Percentiles rank a stretch among this genome's conserved stretches.
Evolutionary conservation across 2,797 vertebrate genomes (phyloP).

Genomic region (Syngnathus acus): DNA sequence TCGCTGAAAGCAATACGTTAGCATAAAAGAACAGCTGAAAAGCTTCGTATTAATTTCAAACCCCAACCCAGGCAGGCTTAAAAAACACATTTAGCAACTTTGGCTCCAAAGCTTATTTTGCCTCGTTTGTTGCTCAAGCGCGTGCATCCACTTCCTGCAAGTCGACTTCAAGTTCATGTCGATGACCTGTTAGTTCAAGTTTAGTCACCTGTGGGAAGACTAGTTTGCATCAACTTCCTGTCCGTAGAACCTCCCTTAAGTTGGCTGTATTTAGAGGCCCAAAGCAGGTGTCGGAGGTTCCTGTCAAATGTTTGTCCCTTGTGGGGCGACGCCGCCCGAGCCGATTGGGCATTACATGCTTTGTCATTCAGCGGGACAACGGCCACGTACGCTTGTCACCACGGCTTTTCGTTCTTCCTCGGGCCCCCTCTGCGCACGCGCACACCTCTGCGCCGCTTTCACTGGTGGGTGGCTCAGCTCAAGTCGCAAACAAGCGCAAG

Average conservation of each 20-base stretch:
- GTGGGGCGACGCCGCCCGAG: constrained; percentile 45
- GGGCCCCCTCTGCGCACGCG: constrained; percentile 31
- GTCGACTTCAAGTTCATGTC: neutral
- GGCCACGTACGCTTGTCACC: constrained; percentile 49
- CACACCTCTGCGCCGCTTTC: neutral
- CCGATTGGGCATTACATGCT: constrained; percentile 67
- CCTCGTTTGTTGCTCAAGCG: neutral
- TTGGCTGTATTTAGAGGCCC: neutral
- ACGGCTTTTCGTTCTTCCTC: constrained; percentile 43
- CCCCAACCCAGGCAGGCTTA: neutral
- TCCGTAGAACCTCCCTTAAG: constrained; percentile 52
- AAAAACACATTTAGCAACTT: neutral
- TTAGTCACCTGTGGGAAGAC: no score
- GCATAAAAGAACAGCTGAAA: no score
- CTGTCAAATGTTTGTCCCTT: constrained; percentile 67
- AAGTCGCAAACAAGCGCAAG: neutral
- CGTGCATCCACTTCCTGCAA: neutral
- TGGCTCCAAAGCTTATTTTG: no score
- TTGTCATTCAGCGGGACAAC: constrained; percentile 72
- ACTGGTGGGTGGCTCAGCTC: neutral
- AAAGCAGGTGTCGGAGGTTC: constrained; percentile 62
- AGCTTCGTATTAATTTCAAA: neutral
- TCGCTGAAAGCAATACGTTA: constrained; percentile 9
- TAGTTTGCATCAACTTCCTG: neutral
- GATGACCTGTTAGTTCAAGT: neutral